phyloP scores from a whole-genome alignment of 2,797 vertebrate species.

The Coluber constrictor region DNA sequence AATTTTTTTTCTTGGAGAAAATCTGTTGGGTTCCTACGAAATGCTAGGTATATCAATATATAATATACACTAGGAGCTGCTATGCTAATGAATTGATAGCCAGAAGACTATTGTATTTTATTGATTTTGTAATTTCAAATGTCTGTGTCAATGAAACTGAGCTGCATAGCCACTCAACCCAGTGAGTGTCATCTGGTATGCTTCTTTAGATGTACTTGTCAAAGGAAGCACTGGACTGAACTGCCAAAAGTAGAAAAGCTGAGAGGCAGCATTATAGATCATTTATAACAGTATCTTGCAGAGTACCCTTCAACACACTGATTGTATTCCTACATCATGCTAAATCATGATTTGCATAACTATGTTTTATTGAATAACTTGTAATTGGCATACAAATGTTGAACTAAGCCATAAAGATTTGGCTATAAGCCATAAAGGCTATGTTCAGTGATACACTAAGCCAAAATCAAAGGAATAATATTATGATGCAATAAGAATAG shows the following conservation, averaged over 20 bases:
- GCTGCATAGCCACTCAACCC: not conserved
- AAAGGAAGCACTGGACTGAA: not conserved
- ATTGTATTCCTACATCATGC: not conserved
- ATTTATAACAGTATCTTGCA: not conserved
- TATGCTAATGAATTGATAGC: not conserved
- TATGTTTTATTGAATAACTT: not conserved
- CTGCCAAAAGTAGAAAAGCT: not conserved
- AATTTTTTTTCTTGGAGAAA: constrained; percentile 10
- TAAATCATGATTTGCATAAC: not conserved
- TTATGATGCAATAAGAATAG: not conserved
- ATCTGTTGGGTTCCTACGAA: not conserved
- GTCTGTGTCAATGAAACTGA: not conserved
- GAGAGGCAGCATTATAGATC: not conserved
- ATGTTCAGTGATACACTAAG: not conserved
- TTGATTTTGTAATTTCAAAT: not conserved
- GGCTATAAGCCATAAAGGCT: not conserved
- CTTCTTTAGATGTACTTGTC: not conserved
- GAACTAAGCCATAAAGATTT: not conserved
- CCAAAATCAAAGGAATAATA: not conserved
- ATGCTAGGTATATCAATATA: constrained; percentile 21
- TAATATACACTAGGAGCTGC: not conserved
- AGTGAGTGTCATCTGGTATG: not conserved
- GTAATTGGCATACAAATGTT: not conserved
- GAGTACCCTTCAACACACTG: not conserved
- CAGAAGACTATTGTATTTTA: constrained; percentile 29